Evolutionary conservation across 1,140 invertebrate genomes (phyloP).

Genomic region (Bactericera cockerelli): DNA sequence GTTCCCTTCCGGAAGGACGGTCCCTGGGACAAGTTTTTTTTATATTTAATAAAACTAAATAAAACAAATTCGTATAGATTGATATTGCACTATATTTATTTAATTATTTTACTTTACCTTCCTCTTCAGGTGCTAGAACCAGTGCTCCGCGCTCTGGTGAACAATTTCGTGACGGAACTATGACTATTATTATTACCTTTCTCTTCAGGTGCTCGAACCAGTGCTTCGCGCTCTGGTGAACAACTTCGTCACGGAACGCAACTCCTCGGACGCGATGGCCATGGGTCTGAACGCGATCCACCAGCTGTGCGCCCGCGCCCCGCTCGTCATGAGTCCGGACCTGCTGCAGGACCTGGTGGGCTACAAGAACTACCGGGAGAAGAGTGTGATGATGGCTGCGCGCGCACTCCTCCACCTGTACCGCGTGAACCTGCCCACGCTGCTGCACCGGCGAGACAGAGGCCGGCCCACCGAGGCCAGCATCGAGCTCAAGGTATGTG

Average conservation of each 20-base stretch:
- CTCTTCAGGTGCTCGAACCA: slow-evolving; percentile 57
- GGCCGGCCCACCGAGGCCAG: slow-evolving; percentile 73
- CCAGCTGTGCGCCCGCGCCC: slow-evolving; percentile 83
- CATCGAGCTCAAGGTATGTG: slow-evolving; percentile 45
- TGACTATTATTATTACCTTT: no score
- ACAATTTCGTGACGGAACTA: no score
- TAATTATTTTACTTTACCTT: no score
- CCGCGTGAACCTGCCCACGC: slow-evolving; percentile 68
- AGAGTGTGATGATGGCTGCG: slow-evolving; percentile 94
- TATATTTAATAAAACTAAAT: no score
- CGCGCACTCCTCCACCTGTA: slow-evolving; percentile 82
- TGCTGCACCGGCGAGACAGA: slow-evolving; percentile 84
- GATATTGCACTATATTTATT: no score
- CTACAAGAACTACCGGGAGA: slow-evolving; percentile 90
- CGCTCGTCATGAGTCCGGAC: slow-evolving; percentile 81
- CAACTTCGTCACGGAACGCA: slow-evolving; percentile 96
- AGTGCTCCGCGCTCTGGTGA: slow-evolving; percentile 76
- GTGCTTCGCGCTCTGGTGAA: slow-evolving; percentile 83
- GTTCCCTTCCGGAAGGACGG: no score
- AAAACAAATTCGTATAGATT: no score
- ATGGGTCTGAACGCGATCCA: slow-evolving; percentile 89
- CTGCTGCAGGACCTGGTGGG: slow-evolving; percentile 76
- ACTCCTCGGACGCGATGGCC: slow-evolving; percentile 95
- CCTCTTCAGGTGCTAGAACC: slow-evolving; percentile 69
- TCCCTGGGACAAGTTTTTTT: no score